A percentile compares a stretch with the other conserved stretches of the same genome.
phyloP scores from a whole-genome alignment of 2,888 invertebrate genomes.

The Acanthosoma haemorrhoidale region DNA sequence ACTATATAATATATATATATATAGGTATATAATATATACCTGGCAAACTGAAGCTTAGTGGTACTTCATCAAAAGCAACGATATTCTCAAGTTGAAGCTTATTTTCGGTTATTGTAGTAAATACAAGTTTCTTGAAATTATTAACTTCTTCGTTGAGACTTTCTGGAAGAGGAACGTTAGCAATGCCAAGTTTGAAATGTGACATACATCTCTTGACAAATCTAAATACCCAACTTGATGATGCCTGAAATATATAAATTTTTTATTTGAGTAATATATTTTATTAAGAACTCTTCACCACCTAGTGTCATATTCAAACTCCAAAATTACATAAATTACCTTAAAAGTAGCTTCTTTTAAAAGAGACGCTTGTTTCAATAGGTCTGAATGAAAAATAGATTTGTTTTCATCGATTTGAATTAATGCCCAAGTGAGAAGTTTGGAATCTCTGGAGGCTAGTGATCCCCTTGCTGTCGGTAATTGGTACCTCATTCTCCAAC shows the following conservation, averaged over 20 bases:
- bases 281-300: not conserved
- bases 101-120: conserved; percentile 27
- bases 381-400: conserved; percentile 41
- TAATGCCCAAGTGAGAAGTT: conserved; percentile 43
- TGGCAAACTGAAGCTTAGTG: conserved; percentile 41
- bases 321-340: conserved; percentile 23
- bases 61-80: conserved; percentile 44
- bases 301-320: too few relatives aligned
- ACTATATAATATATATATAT: too few relatives aligned
- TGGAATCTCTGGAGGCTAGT: conserved; percentile 36
- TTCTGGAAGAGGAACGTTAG: conserved; percentile 39
- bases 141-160: conserved; percentile 39
- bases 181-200: conserved; percentile 38
- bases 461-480: conserved; percentile 30
- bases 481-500: conserved; percentile 42
- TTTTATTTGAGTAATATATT: not conserved
- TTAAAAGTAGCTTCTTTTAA: conserved; percentile 31
- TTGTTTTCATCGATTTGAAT: conserved; percentile 43
- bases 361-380: conserved; percentile 41
- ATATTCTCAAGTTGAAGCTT: conserved; percentile 34
- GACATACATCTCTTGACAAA: conserved; percentile 43
- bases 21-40: not conserved
- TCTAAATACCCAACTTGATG: conserved; percentile 43
- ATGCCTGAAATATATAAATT: conserved; percentile 41
- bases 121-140: conserved; percentile 38